Base-by-base conservation (phyloP, 2,797 vertebrate genomes). In the Betta splendens region DNA sequence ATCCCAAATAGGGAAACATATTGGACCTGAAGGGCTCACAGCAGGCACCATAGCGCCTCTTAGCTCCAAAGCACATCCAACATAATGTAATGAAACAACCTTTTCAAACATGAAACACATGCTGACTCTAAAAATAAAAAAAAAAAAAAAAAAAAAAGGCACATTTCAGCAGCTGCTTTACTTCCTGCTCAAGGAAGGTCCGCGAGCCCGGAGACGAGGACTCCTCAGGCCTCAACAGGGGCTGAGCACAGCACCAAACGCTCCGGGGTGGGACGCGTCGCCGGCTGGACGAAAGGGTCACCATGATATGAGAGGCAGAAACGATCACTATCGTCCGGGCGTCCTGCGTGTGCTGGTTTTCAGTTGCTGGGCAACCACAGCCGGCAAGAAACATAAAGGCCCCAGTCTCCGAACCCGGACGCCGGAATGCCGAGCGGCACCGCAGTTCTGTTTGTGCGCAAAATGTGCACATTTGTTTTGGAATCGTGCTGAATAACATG, bases 231-330 rank as follows among this genome's bases (percentile, higher is more conserved):
- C 36, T 21, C 56, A 65, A 15, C n/a, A n/a, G n/a, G n/a, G n/a
- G n/a, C n/a, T n/a, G n/a, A n/a, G n/a, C n/a, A n/a, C n/a, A n/a
- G n/a, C n/a, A n/a, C n/a, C n/a, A n/a, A n/a, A n/a, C n/a, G n/a
- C n/a, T n/a, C n/a, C n/a, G n/a, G n/a, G n/a, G n/a, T n/a, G n/a
- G n/a, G n/a, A n/a, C n/a, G n/a, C n/a, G n/a, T n/a, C n/a, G n/a
- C n/a, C n/a, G n/a, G n/a, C n/a, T n/a, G 59, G 73, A 64, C 57
- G 48, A 71, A 29, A 70, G 46, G 61, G 33, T 67, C 43, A 54
- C 50, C 46, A 42, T 65, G 56, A 65, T 72, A 60, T 49, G 45
- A 67, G 31, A 74, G 43, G 66, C 38, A 57, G 57, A 69, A 54
- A 47, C 57, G 77, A 48, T 53, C 49, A 58, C 45, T 33, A 18